Base-by-base conservation (phyloP, 2,113 vertebrate species). In the Girardinichthys multiradiatus region DNA sequence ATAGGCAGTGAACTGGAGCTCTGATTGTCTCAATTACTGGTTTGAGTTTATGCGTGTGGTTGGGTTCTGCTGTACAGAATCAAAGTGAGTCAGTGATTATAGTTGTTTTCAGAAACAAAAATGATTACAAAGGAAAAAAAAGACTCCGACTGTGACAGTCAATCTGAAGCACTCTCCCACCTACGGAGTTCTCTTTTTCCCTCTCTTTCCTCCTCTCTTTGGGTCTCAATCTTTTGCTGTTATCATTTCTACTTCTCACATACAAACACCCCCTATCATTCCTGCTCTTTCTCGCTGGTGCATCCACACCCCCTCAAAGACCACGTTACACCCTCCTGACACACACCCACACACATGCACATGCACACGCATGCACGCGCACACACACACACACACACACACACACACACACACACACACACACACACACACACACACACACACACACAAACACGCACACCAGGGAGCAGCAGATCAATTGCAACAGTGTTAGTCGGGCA, bases 401-500 rank as follows among this genome's bases (percentile, higher is more conserved):
- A 85, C 91, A 70, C 64, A 64, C 27, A 68, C 30, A 33, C 63
- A 26, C 19, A 17, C 45, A 2, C 64, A 21, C 64, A 68, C 79
- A 83, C 65, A 63, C 80, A 78, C 64, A 62, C 71, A 70, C 57
- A 78, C 64, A 62, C 71, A 70, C 57, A 64, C 27, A 68, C 30
- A 33, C 63, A 26, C 19, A 17, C 45, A 2, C 64, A 21, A 60
- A 68, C 79, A 83, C 65, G 60, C 83, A 85, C 91, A 68, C 65
- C 81, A 80, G 84, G 90, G 82, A 90, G 84, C 90, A 90, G 82
- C 90, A 94, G 95, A 97, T 98, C 97, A 97, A 97, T 98, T 96
- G 95, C 97, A 97, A 96, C 94, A 94, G 94, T 93, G 96, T 96
- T 96, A 96, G 89, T 94, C 92, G 84, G 85, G 86, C 89, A 91